Conservation (phyloP, 2,888 invertebrate species). For the Entomobrya multifasciata region DNA sequence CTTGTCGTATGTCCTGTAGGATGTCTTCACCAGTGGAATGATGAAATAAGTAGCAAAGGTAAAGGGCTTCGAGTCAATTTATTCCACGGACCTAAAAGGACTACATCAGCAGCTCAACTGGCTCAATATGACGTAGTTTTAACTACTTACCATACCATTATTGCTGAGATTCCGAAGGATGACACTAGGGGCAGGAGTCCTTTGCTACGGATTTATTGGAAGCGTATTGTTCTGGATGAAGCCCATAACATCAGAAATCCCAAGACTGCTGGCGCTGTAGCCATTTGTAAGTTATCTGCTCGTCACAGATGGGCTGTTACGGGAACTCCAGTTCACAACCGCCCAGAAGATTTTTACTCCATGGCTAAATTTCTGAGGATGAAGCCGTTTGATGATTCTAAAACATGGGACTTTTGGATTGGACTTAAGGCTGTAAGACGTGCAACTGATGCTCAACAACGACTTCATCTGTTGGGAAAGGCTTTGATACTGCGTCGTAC, state of each 20-base stretch:
- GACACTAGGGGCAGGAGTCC: constrained; percentile 80
- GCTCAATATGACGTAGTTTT: constrained; percentile 90
- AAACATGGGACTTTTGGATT: constrained; percentile 96
- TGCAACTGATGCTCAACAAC: constrained; percentile 86
- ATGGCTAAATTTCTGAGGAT: constrained; percentile 91
- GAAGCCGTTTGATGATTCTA: constrained; percentile 93
- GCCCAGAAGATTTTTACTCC: constrained; percentile 85
- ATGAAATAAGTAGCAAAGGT: constrained; percentile 87
- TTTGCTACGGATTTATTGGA: constrained; percentile 89
- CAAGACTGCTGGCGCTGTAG: constrained; percentile 88
- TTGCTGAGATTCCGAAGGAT: constrained; percentile 74
- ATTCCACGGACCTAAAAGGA: constrained; percentile 92
- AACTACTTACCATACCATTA: constrained; percentile 87
- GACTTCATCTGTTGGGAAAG: constrained; percentile 92
- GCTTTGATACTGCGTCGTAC: constrained; percentile 93
- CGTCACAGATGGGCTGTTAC: constrained; percentile 91
- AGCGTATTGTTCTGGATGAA: constrained; percentile 94
- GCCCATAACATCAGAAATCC: constrained; percentile 95
- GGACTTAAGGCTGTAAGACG: constrained; percentile 85
- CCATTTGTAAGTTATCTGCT: constrained; percentile 86
- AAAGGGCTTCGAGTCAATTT: constrained; percentile 86
- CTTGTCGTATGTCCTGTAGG: constrained; percentile 97
- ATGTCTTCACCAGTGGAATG: constrained; percentile 94
- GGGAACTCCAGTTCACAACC: constrained; percentile 96
- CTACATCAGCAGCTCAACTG: constrained; percentile 82